Evolutionary conservation across 2,797 vertebrate genomes (phyloP), one percentile per base, ranked within the genome.

Genomic region (Enteromius fasciolatus): DNA sequence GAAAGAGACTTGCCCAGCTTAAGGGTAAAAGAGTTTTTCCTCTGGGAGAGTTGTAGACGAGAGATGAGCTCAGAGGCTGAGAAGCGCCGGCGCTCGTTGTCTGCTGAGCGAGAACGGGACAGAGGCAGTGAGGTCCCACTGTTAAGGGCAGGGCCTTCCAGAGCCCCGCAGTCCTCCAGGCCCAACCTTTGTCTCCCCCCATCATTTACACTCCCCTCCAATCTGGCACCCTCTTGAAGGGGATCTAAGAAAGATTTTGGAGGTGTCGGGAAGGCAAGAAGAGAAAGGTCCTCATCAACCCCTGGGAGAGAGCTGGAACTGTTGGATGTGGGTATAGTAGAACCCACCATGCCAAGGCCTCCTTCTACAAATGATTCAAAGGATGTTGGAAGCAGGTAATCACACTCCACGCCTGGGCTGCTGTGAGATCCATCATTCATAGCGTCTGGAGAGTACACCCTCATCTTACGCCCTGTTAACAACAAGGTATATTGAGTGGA

Each of bases 1-100:
- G 96, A 95, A 12, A 96, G 91, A 0, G 95, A 96, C 83, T 97
- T 95, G 61, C 96, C 96, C 83, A 97, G 91, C 86, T 95, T 95
- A 84, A 97, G 87, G 8, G 96, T 95, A 87, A 96, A 96, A 44
- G 95, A 96, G 90, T 90, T 95, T 87, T 94, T 95, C 78, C 93
- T 94, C 70, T 96, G 96, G 6, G 95, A 95, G 41, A 96, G 94
- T 90, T 97, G 96, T 46, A 97, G 93, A 76, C 96, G 93, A 12
- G 94, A 96, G 90, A 97, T 97, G 39, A 97, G 94, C 78, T 97
- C 96, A 0, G 96, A 97, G 15, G 96, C 97, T 0, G 97, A 97
- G 93, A 97, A 97, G 20, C 96, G 95, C 78, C 96, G 91, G 11
- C 96, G 93, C 85, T 97, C 97, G 0, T 95, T 94, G 59, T 96